Percentiles rank a stretch among this genome's conserved stretches.
These are phyloP conservation scores for Holacanthus passer DNA, from an alignment of 2,113 vertebrate species.

Conservation along the genomic window DNA sequence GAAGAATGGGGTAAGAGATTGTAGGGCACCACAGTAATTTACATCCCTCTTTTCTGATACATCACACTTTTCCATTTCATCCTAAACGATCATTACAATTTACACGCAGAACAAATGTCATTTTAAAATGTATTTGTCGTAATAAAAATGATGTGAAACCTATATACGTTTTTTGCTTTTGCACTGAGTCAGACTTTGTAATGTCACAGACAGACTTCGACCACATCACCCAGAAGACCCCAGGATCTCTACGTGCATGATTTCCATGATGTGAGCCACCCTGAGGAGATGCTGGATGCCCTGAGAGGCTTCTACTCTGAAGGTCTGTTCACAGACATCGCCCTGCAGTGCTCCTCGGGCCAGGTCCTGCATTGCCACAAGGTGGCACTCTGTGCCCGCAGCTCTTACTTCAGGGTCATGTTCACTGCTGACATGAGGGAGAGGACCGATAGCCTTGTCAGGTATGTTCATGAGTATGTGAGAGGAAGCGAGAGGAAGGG, in stretches of 20 bases:
- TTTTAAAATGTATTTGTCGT: not conserved
- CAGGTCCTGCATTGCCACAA: not conserved
- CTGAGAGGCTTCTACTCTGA: not conserved
- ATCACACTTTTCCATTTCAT: not conserved
- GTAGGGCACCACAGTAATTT: not conserved
- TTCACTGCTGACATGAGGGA: slow-evolving; percentile 85
- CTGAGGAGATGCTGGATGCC: not conserved
- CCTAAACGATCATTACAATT: not conserved
- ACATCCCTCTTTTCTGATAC: slow-evolving; percentile 3
- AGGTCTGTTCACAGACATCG: not conserved
- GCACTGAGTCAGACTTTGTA: not conserved
- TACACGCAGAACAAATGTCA: not conserved
- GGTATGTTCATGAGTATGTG: slow-evolving; percentile 17
- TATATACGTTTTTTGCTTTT: not conserved
- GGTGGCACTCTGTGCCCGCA: not conserved
- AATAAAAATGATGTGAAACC: not conserved
- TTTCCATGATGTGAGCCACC: not conserved
- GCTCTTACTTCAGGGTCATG: not conserved
- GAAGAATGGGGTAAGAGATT: not conserved
- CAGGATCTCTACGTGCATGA: not conserved
- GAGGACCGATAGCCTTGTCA: slow-evolving; percentile 83
- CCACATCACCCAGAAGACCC: not conserved
- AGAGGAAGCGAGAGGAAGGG: not conserved
- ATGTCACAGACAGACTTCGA: not conserved
- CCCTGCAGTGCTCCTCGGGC: not conserved